A percentile compares a stretch with the other conserved stretches of the same genome.
Conservation (phyloP, 2,113 vertebrate genomes). For the Centropus unirufus region DNA sequence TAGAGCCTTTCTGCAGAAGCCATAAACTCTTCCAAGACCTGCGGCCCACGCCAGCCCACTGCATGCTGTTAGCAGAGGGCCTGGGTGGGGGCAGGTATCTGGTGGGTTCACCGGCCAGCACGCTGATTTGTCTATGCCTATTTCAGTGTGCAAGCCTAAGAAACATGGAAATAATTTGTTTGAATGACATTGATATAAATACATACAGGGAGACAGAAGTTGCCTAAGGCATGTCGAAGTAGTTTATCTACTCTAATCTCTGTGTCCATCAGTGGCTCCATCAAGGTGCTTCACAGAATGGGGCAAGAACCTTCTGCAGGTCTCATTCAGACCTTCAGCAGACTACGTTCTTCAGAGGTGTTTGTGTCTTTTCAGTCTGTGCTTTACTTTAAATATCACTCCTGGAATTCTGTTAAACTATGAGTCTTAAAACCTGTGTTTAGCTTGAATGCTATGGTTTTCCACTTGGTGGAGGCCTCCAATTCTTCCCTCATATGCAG, state of each 20-base stretch:
- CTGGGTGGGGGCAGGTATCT: not conserved
- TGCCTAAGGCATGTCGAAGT: not conserved
- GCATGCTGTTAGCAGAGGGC: not conserved
- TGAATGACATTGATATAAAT: not conserved
- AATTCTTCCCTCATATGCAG: not conserved
- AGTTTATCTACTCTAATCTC: not conserved
- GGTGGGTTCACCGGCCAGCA: not conserved
- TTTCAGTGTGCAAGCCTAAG: not conserved
- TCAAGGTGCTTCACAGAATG: not conserved
- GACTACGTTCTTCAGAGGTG: not conserved
- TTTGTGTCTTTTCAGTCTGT: not conserved
- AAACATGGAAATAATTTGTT: not conserved
- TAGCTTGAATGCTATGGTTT: not conserved
- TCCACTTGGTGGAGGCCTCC: not conserved
- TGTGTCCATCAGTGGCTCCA: not conserved
- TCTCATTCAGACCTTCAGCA: not conserved
- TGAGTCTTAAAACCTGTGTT: not conserved
- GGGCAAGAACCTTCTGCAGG: not conserved
- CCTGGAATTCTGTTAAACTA: not conserved
- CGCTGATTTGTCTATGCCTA: not conserved
- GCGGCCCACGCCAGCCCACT: not conserved
- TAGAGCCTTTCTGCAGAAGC: not conserved
- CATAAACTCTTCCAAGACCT: not conserved
- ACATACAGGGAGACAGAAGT: not conserved
- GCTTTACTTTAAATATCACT: not conserved